Evolutionary conservation across 2,113 vertebrate species (phyloP), one percentile per base, ranked within the genome.

Genomic region (Menura novaehollandiae): DNA sequence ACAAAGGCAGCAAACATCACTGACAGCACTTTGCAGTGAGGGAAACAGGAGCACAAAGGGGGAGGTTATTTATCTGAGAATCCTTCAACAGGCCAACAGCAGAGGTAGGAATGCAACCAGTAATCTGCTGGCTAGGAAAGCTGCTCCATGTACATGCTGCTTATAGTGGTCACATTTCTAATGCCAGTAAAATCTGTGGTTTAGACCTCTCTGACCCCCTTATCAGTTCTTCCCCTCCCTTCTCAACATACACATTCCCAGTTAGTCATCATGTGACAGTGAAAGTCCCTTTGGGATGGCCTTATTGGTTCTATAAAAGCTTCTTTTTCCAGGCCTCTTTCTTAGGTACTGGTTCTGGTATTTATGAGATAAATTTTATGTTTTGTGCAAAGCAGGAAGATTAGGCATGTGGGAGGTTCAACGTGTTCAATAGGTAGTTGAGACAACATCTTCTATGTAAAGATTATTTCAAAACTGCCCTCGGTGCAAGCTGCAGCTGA

Each of bases 401-500:
- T 89, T 21, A 84, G 73, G 64, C 64, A 60, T 6, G 13, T 85
- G 76, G 64, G 85, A 81, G 22, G 68, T 76, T 84, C 72, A n/a
- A 5, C 83, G 35, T 81, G 79, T 77, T 95, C 92, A 91, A 60
- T 10, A 84, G 68, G 73, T 86, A 83, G 51, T 80, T 89, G 76
- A 96, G 83, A 96, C 88, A 95, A 90, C 79, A 86, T 81, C 94
- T 93, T 91, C 82, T 84, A 35, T 77, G 81, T 46, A 92, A 95
- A 97, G 83, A 84, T 81, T 71, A 78, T 94, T 93, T 95, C 93
- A 81, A 84, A 96, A 89, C 23, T 81, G 72, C 69, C 55, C 80
- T 89, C 12, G 0, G 35, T 92, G 66, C 79, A 94, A 90, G 92
- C 66, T 88, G 88, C 85, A 93, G 75, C 51, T 92, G 83, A 81